phyloP scores from a whole-genome alignment of 2,797 vertebrate species.

The Echeneis naucrates region DNA sequence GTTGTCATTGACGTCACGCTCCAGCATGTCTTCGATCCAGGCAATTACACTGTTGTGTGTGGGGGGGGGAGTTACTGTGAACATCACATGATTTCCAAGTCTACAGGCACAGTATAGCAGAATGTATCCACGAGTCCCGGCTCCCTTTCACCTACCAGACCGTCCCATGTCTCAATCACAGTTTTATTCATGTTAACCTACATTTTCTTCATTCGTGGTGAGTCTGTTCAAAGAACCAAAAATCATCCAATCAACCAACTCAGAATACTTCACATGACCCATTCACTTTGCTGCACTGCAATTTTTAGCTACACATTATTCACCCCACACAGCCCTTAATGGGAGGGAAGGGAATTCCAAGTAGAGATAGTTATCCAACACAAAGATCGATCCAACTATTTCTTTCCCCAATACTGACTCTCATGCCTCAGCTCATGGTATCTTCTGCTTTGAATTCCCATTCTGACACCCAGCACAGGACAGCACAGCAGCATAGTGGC shows the following conservation, averaged over 20 bases:
- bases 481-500: too few species aligned
- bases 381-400: background rate
- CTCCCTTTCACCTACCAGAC: background rate
- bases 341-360: background rate
- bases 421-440: background rate
- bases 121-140: background rate
- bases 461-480: too few species aligned
- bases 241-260: too few species aligned
- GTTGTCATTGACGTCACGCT: constrained; percentile 91
- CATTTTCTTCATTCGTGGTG: background rate
- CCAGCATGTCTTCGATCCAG: constrained; percentile 90
- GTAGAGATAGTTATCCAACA: background rate
- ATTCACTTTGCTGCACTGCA: background rate
- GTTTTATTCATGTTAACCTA: background rate
- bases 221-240: too few species aligned
- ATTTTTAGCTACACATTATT: constrained; percentile 1
- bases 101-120: constrained; percentile 19
- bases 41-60: constrained; percentile 85
- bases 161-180: background rate
- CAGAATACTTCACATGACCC: background rate
- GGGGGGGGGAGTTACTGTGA: constrained; percentile 15
- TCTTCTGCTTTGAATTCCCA: background rate
- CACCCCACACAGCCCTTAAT: background rate
- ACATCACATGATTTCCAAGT: constrained; percentile 33
- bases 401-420: background rate